These are phyloP conservation scores for Macroramphosus scolopax DNA, from an alignment of 2,797 vertebrate species.

Conservation along the genomic window DNA sequence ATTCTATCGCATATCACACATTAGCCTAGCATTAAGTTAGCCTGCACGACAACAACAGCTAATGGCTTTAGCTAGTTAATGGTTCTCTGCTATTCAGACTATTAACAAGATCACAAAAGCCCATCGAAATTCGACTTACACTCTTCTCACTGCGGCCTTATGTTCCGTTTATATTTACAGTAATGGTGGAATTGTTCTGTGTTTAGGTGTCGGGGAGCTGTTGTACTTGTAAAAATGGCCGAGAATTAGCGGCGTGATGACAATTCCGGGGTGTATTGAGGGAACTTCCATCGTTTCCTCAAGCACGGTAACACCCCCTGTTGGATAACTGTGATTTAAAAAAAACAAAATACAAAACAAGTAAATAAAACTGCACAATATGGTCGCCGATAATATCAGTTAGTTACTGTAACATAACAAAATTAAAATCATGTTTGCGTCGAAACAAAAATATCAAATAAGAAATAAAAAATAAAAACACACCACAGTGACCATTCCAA, in stretches of 20 bases:
- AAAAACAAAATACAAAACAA: not conserved
- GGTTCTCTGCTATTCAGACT: too few species aligned
- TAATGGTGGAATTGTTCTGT: slow-evolving; percentile 30
- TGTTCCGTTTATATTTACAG: slow-evolving; percentile 30
- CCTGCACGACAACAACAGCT: slow-evolving; percentile 53
- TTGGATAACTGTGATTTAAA: not conserved
- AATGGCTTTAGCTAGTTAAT: not conserved
- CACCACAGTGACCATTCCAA: slow-evolving; percentile 8
- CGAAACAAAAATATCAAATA: too few species aligned
- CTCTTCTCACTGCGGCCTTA: slow-evolving; percentile 21
- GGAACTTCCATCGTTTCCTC: slow-evolving; percentile 7
- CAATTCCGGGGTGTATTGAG: slow-evolving; percentile 56
- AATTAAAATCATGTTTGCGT: too few species aligned
- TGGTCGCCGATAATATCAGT: not conserved
- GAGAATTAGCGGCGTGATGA: slow-evolving; percentile 44
- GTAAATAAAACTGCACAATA: fast-evolving
- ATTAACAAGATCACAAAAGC: not conserved
- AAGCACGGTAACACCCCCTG: slow-evolving; percentile 20
- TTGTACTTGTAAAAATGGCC: slow-evolving; percentile 61
- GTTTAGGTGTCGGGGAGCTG: slow-evolving; percentile 49
- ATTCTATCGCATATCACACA: slow-evolving; percentile 14
- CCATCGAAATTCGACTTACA: slow-evolving; percentile 59
- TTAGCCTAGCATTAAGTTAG: slow-evolving; percentile 54
- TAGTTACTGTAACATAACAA: not conserved
- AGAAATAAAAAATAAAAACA: not conserved